Evolutionary conservation across 37 sponge, comb jelly and placozoan genomes (phyloP).

Genomic region (Theonella swinhoei): DNA sequence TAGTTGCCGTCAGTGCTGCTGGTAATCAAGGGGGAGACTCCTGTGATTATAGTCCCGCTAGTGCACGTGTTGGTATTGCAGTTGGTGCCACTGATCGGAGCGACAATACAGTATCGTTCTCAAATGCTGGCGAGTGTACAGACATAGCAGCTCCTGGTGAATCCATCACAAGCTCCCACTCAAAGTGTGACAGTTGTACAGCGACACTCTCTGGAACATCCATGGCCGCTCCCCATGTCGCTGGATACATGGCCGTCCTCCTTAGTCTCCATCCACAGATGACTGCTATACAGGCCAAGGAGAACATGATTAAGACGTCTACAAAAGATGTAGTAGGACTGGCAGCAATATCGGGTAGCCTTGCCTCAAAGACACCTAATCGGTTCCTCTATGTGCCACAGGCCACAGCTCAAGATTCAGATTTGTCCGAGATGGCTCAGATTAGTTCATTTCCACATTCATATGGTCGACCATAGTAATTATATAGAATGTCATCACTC

Average conservation of each 20-base stretch:
- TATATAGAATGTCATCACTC: too few species aligned
- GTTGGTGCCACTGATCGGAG: slow-evolving; percentile 63
- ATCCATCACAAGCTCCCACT: slow-evolving; percentile 45
- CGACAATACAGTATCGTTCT: slow-evolving; percentile 50
- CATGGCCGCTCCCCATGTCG: slow-evolving; percentile 81
- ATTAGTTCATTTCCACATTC: neutral
- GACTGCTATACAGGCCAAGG: slow-evolving; percentile 46
- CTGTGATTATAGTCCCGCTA: slow-evolving; percentile 69
- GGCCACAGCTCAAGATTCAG: neutral
- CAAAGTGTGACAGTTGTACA: slow-evolving; percentile 57
- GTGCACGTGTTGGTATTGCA: slow-evolving; percentile 47
- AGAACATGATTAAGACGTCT: slow-evolving; percentile 41
- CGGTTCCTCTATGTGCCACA: slow-evolving; percentile 62
- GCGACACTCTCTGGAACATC: slow-evolving; percentile 74
- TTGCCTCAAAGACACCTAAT: slow-evolving; percentile 49
- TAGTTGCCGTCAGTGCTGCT: slow-evolving; percentile 65
- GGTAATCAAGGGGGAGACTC: slow-evolving; percentile 75
- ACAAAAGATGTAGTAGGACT: slow-evolving; percentile 40
- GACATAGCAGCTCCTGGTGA: slow-evolving; percentile 79
- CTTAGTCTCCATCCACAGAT: slow-evolving; percentile 18
- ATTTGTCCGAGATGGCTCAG: neutral
- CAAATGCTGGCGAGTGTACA: slow-evolving; percentile 71
- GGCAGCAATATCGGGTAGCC: neutral
- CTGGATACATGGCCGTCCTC: slow-evolving; percentile 71
- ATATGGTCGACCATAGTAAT: neutral